Conservation (phyloP, 2,797 vertebrate genomes). For the Hypotaenidia philippensis region DNA sequence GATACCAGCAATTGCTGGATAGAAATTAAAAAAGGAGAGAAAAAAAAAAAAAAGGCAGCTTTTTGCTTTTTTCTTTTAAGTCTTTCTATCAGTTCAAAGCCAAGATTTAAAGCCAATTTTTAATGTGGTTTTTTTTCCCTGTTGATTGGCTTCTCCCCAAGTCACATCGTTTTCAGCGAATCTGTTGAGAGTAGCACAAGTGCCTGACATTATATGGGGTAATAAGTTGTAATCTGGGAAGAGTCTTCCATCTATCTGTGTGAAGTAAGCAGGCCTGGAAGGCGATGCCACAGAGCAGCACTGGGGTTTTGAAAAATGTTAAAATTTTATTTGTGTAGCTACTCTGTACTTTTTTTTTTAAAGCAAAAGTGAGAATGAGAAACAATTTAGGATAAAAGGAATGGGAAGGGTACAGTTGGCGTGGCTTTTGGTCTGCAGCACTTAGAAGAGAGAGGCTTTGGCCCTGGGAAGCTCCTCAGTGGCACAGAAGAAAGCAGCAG, state of each 20-base stretch:
- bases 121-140: not conserved
- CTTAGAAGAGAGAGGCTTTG: not conserved
- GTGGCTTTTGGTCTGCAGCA: not conserved
- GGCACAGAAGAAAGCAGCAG: not conserved
- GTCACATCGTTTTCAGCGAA: constrained; percentile 46
- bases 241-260: constrained; percentile 21
- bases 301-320: not conserved
- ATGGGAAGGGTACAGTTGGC: not conserved
- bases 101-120: constrained; percentile 46
- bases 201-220: constrained; percentile 60
- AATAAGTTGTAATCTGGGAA: constrained; percentile 61
- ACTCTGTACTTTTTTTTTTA: not conserved
- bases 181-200: constrained; percentile 67
- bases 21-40: not conserved
- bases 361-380: not conserved
- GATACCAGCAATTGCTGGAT: not conserved
- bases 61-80: not conserved
- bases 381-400: not conserved
- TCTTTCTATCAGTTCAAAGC: constrained; percentile 1
- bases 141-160: constrained; percentile 63
- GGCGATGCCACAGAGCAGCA: not conserved
- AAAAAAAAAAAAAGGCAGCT: not conserved
- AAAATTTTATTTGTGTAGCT: not conserved
- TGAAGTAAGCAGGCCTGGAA: constrained; percentile 46
- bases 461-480: not conserved